Percentiles rank a stretch among this genome's conserved stretches.
Evolutionary conservation across 2,113 vertebrate genomes (phyloP).

Genomic region (Pseudorectes ferrugineus): DNA sequence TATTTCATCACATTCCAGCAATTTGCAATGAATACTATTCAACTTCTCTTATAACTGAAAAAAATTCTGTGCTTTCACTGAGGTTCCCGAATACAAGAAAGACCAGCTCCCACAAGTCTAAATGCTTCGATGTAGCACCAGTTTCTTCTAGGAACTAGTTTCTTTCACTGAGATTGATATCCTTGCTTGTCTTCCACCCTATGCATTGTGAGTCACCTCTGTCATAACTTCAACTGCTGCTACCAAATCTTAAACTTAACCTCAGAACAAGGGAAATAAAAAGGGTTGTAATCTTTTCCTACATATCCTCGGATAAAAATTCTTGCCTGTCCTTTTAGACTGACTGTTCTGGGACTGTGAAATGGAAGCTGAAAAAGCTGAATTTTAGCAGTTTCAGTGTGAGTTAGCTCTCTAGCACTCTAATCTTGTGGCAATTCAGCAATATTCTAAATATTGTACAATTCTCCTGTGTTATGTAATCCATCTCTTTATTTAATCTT

Average conservation of each 20-base stretch:
- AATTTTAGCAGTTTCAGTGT: neutral
- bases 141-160: neutral
- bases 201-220: neutral
- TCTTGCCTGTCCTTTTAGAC: neutral
- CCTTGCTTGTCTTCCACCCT: neutral
- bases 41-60: neutral
- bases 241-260: neutral
- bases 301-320: neutral
- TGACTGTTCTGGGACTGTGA: neutral
- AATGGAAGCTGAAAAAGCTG: neutral
- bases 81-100: fast-evolving
- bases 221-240: neutral
- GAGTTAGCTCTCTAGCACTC: neutral
- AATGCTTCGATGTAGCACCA: too few relatives aligned
- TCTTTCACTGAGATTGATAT: neutral
- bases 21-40: neutral
- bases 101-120: neutral
- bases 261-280: neutral
- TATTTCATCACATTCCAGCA: neutral
- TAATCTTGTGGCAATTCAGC: neutral
- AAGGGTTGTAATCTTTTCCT: neutral
- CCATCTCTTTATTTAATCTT: neutral
- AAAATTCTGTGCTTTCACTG: neutral
- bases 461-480: neutral
- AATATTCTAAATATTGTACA: neutral